Evolutionary conservation across 2,888 invertebrate species (phyloP), one percentile per base, ranked within the genome.

Genomic region (Philhelius pedissequus): DNA sequence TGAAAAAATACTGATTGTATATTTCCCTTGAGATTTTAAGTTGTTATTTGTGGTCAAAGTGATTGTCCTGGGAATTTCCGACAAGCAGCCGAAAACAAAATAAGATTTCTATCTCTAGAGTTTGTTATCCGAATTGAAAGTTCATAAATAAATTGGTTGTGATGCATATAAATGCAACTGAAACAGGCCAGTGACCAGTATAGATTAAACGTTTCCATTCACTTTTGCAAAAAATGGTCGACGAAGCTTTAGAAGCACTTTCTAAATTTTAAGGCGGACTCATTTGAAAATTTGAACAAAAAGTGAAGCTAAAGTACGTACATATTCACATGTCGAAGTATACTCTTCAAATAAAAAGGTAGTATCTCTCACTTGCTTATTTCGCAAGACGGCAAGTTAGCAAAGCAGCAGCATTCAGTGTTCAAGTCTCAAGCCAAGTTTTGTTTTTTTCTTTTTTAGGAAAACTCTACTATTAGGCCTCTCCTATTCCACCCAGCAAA

Each of bases 191-290:
- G 18, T 11, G 15, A 52, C 15, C n/a, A n/a, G 32, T 58, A 35
- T 5, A 1, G 1, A 13, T n/a, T 11, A 35, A 11, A 30, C 43
- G 48, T 20, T 54, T 40, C 78, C 83, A 78, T 79, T 83, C 83
- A 58, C 83, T 83, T 79, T 79, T 15, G n/a, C n/a, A 6, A 6
- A 48, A 50, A 78, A 73, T 50, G 52, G 56, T 52, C 35, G 43
- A 30, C 20, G 30, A 43, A 52, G 62, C 54, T 73, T 35, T 40
- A n/a, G 27, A 69, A 32, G 56, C 20, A 79, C 79, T 78, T 79
- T 79, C 83, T 78, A 78, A 73, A 77, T 64, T 52, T 48, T 32
- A 70, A 75, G 62, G 60, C 52, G 52, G 71, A 50, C 70, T 64
- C 64, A 48, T 48, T 48, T 64, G 32, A 32, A 48, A 32, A 22